A percentile compares a stretch with the other conserved stretches of the same genome.
phyloP scores from a whole-genome alignment of 2,888 invertebrate genomes.

The Tipula unca region DNA sequence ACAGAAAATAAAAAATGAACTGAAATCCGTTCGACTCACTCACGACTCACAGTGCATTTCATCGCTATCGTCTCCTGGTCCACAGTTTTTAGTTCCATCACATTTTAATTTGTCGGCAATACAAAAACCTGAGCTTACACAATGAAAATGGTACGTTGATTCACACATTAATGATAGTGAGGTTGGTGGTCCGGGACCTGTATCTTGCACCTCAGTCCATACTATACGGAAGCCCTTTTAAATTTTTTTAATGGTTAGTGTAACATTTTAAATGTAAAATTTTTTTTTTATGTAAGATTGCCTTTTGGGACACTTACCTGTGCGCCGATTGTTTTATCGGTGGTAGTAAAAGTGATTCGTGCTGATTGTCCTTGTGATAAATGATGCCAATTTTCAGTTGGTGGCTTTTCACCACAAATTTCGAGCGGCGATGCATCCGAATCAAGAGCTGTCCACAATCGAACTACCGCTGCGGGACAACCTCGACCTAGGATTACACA shows the following conservation, averaged over 20 bases:
- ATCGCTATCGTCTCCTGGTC: constrained; percentile 43
- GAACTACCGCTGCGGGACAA: constrained; percentile 83
- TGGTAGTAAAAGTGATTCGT: constrained; percentile 88
- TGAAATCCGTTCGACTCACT: constrained; percentile 46
- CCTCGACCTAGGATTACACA: constrained; percentile 60
- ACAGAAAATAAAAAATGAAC: constrained; percentile 39
- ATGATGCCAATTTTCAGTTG: constrained; percentile 70
- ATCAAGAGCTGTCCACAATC: constrained; percentile 71
- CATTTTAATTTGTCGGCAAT: constrained; percentile 69
- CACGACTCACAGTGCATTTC: constrained; percentile 47
- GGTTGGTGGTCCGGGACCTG: constrained; percentile 45
- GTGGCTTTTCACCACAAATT: constrained; percentile 78
- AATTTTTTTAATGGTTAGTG: not conserved
- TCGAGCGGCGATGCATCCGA: constrained; percentile 73
- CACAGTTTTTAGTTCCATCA: constrained; percentile 74
- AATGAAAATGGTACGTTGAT: constrained; percentile 61
- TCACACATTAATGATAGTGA: constrained; percentile 40
- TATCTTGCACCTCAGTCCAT: constrained; percentile 85
- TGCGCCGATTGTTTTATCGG: constrained; percentile 90
- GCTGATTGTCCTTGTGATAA: constrained; percentile 79
- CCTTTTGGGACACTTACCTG: constrained; percentile 40
- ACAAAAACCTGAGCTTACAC: constrained; percentile 64
- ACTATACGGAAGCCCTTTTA: constrained; percentile 77
- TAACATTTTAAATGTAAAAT: not conserved
- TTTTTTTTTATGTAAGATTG: too few relatives aligned